Percentiles rank a stretch among this genome's conserved stretches.
Conservation (phyloP, 2,888 invertebrate species). For the Melinaea marsaeus region DNA sequence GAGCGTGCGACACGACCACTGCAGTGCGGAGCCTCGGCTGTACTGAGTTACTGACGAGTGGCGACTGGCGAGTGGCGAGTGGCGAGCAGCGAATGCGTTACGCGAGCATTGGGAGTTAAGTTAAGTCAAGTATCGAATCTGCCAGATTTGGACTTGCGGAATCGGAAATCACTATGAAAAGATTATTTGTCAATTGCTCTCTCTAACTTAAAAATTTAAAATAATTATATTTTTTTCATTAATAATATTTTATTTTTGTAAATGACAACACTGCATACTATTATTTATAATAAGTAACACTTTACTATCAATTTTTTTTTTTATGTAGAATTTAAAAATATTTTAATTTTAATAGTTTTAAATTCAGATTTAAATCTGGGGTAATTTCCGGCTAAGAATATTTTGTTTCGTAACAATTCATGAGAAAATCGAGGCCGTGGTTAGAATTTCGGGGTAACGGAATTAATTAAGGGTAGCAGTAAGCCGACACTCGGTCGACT, state of each 20-base stretch:
- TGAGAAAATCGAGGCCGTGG: conserved; percentile 32
- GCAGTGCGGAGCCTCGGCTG: conserved; percentile 64
- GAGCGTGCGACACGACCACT: conserved; percentile 50
- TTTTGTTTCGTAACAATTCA: conserved; percentile 25
- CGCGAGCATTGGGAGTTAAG: conserved; percentile 7
- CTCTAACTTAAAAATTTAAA: no score
- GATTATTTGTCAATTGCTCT: not conserved
- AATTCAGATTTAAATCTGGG: not conserved
- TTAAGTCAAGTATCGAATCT: conserved; percentile 2
- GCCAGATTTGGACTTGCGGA: not conserved
- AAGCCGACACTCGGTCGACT: conserved; percentile 54
- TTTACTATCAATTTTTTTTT: not conserved
- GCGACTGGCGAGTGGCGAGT: conserved; percentile 33
- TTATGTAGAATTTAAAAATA: not conserved
- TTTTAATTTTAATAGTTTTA: not conserved
- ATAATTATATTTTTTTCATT: no score
- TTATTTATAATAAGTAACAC: no score
- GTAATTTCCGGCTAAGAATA: conserved; percentile 27
- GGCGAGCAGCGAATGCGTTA: conserved; percentile 12
- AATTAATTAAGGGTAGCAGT: conserved; percentile 52
- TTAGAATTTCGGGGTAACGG: conserved; percentile 46
- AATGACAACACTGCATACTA: no score
- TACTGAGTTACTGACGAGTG: conserved; percentile 52
- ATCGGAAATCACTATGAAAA: no score
- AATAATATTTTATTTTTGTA: no score